These are phyloP conservation scores for Stomorhina lunata DNA, from an alignment of 2,888 invertebrate genomes.

Conservation along the genomic window DNA sequence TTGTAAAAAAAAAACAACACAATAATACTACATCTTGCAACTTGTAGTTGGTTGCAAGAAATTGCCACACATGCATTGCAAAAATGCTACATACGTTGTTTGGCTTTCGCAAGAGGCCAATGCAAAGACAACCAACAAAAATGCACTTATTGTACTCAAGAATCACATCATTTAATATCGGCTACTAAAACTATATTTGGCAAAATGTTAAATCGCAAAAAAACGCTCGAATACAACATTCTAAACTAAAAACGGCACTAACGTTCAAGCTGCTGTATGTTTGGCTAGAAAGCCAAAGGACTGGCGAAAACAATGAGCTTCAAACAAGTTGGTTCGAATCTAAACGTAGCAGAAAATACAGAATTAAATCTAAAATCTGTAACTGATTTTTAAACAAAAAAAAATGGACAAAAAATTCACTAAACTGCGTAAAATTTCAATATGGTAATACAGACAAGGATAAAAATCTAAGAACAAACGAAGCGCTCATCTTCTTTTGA, in stretches of 20 bases:
- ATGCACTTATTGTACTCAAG: conserved; percentile 43
- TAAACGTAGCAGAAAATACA: conserved; percentile 2
- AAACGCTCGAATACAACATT: conserved; percentile 8
- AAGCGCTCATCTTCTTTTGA: conserved; percentile 37
- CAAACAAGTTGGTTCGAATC: conserved; percentile 28
- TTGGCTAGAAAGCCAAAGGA: background rate
- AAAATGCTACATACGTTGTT: background rate
- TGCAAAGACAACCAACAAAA: conserved; percentile 1
- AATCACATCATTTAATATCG: conserved; percentile 53
- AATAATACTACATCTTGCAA: conserved; percentile 18
- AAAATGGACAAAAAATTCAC: conserved; percentile 22
- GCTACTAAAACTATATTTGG: conserved; percentile 55
- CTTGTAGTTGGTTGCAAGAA: conserved; percentile 23
- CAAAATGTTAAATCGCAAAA: conserved; percentile 12
- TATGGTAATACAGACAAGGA: conserved; percentile 53
- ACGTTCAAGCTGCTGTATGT: background rate
- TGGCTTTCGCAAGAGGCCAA: background rate
- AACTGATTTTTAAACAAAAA: conserved; percentile 29
- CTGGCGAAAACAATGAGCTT: conserved; percentile 10
- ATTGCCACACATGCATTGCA: conserved; percentile 41
- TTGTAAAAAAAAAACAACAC: conserved; percentile 25
- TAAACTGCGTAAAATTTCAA: conserved; percentile 62
- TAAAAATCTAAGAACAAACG: conserved; percentile 57
- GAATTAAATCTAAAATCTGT: conserved; percentile 44
- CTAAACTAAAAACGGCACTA: background rate